Conservation (phyloP, 2,797 vertebrate species). For the Smutsia temminckii region DNA sequence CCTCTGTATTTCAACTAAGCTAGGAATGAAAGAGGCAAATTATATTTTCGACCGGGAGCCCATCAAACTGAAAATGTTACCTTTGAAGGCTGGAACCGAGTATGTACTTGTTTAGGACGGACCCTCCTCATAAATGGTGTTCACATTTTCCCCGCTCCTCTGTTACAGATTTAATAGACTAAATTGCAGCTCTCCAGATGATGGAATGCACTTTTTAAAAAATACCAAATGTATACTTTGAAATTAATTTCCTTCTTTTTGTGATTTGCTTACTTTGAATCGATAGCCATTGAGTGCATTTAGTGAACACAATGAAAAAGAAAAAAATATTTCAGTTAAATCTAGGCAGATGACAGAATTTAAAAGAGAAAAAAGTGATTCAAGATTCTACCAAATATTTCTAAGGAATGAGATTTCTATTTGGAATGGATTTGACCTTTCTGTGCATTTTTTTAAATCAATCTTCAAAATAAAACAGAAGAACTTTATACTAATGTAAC, state of each 20-base stretch:
- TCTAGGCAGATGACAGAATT: conserved; percentile 49
- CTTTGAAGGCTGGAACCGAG: conserved; percentile 61
- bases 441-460: conserved; percentile 17
- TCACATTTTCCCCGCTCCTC: conserved; percentile 18
- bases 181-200: conserved; percentile 37
- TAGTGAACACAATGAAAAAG: conserved; percentile 37
- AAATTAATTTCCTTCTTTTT: conserved; percentile 64
- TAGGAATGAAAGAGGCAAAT: conserved; percentile 50
- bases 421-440: conserved; percentile 72
- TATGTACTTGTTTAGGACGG: conserved; percentile 64
- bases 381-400: conserved; percentile 57
- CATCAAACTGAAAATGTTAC: conserved; percentile 64
- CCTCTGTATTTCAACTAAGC: conserved; percentile 50
- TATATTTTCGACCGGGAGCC: conserved; percentile 34
- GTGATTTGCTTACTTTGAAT: conserved; percentile 52
- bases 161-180: conserved; percentile 46
- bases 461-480: conserved; percentile 64
- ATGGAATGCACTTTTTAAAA: conserved; percentile 50
- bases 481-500: conserved; percentile 69
- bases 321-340: conserved; percentile 52
- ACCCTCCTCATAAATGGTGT: not conserved
- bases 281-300: not conserved
- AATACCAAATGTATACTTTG: conserved; percentile 17
- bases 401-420: conserved; percentile 60
- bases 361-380: conserved; percentile 46